phyloP scores from a whole-genome alignment of 30 jellyfish, hydroid and myxozoan genomes.

The Cassiopea xamachana region DNA sequence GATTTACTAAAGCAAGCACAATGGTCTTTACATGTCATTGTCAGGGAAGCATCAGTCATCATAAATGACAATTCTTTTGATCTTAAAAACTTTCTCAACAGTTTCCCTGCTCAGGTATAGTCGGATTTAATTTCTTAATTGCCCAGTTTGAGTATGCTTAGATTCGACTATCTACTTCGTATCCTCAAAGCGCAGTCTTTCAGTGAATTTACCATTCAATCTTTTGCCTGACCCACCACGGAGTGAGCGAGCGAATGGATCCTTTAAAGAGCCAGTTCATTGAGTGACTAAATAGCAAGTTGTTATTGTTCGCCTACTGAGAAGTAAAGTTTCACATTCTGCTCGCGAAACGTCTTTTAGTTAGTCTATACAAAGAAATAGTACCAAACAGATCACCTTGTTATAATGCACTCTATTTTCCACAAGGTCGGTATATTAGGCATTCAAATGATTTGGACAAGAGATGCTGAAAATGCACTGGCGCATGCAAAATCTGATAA shows the following conservation, averaged over 20 bases:
- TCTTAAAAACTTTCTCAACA: slow-evolving; percentile 84
- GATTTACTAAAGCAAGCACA: slow-evolving; percentile 86
- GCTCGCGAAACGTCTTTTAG: no score
- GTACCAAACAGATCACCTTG: background rate
- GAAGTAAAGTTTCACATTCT: no score
- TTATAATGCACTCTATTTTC: background rate
- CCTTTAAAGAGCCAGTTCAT: no score
- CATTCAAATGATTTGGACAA: slow-evolving; percentile 97
- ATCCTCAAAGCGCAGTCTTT: no score
- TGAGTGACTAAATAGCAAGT: no score
- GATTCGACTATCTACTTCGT: background rate
- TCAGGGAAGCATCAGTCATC: slow-evolving; percentile 89
- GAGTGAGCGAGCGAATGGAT: no score
- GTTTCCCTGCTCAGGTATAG: slow-evolving; percentile 92
- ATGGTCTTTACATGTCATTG: slow-evolving; percentile 86
- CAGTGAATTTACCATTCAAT: no score
- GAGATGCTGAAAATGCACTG: slow-evolving; percentile 98
- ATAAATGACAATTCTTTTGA: slow-evolving; percentile 82
- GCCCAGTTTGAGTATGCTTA: background rate
- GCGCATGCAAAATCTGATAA: slow-evolving; percentile 83
- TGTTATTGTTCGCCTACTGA: no score
- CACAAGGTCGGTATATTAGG: slow-evolving; percentile 96
- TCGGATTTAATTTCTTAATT: background rate
- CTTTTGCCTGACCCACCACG: no score
- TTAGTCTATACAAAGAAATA: no score